Base-by-base conservation (phyloP, 1,140 invertebrate genomes). In the Drosophila pseudoobscura region DNA sequence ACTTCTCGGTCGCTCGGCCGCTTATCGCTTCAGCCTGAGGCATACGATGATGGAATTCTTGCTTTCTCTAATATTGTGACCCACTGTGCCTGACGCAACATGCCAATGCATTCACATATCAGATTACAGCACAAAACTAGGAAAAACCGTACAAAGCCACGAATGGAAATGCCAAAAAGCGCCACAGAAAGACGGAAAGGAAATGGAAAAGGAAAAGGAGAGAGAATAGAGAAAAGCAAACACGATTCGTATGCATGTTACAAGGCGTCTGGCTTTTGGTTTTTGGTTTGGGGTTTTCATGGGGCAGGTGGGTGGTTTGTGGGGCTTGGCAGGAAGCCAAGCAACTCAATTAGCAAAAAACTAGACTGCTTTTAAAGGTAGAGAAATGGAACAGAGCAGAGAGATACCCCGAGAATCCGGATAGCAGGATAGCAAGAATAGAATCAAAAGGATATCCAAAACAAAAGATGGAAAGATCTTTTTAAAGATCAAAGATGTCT, bases 291-390 rank as follows among this genome's bases (percentile, higher is more conserved):
- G 22, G 44, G 53, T 5, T 20, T 20, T 20, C 20, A 20, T 63
- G 2, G 49, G 55, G 17, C 41, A 8, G 13, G 5, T 20, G 2
- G 22, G 31, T 35, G 45, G 62, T 13, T 43, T 26, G 49, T 31
- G 58, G 43, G 35, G 17, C 41, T 29, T 22, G 31, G 47, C 50
- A 68, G 79, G 83, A 88, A 87, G 82, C 82, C 82, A 87, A 87
- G 82, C 83, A 87, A 87, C 82, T 87, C 78, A 87, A 87, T 87
- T 82, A 87, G 83, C 78, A 13, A 52, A 26, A 63, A 62, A 64
- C 54, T 62, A 77, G 76, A 54, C 29, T 68, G 49, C 54, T 45
- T 9, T 17, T 54, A 6, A 44, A 22, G 43, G 3, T 11, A 8
- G 20, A 53, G 8, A 52, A 8, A 15, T 31, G 35, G 15, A 29